These are phyloP conservation scores for Chymomyza caudatula DNA, from an alignment of 2,888 invertebrate genomes.

Conservation along the genomic window DNA sequence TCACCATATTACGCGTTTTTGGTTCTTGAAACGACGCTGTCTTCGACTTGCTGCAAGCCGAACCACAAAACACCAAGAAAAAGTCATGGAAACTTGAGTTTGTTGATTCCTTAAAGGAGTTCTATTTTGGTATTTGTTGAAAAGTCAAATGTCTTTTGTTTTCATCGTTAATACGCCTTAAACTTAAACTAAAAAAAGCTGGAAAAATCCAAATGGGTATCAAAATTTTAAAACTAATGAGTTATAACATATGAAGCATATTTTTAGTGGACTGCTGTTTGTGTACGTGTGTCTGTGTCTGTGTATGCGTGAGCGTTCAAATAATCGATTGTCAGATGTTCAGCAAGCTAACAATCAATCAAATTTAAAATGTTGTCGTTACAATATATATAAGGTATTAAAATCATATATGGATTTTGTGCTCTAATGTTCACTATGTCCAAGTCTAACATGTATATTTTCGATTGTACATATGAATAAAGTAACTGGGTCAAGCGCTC, in stretches of 20 bases:
- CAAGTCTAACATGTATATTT: no score
- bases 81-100: constrained; percentile 42
- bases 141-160: background rate
- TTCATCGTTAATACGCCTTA: constrained; percentile 1
- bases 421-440: no score
- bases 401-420: no score
- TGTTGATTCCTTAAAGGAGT: constrained; percentile 56
- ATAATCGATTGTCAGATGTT: constrained; percentile 14
- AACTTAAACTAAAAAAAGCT: background rate
- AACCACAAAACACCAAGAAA: background rate
- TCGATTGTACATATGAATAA: no score
- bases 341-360: background rate
- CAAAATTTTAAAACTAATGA: constrained; percentile 21
- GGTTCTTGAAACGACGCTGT: background rate
- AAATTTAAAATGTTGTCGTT: background rate
- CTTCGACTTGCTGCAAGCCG: constrained; percentile 46
- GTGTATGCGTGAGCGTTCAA: background rate
- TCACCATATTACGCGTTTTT: constrained; percentile 43
- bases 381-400: no score
- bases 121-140: background rate
- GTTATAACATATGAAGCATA: background rate
- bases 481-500: no score
- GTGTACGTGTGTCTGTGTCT: constrained; percentile 1
- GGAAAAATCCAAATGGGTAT: constrained; percentile 43
- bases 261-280: background rate